Base-by-base conservation (phyloP, 2,888 invertebrate genomes). In the Anoncus sp. region DNA sequence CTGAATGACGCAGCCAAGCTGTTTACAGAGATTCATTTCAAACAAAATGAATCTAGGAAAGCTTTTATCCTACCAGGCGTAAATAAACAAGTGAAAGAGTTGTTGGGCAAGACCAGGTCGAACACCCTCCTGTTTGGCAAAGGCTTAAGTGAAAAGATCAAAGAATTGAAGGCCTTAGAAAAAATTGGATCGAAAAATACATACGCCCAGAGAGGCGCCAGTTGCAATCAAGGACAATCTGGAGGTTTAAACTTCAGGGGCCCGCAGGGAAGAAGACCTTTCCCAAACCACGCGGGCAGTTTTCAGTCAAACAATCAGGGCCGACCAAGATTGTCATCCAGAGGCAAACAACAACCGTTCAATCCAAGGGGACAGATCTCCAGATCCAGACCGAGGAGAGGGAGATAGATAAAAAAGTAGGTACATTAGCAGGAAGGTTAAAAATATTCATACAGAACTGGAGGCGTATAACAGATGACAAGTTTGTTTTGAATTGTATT, bases 391-490 rank as follows among this genome's bases (percentile, higher is more conserved):
- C 4, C 53, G 9, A 16, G 31, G 16, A 27, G 53, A 53, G 16
- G 53, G 31, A 53, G 16, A 53, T 53, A 27, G 6, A 53, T 27
- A 27, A 53, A n/a, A 53, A 27, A 53, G 27, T 53, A 53, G n/a
- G 27, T 53, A 45, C 6, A 10, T 27, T 53, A n/a, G 49, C 49
- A 27, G 27, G 53, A 14, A 27, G 27, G n/a, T 53, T 49, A 22
- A 53, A 18, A 27, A 53, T 27, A 27, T 74, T 57, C 18, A 43
- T 40, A 3, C 20, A 38, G 3, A 43, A 43, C n/a, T 77, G 63
- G 77, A n/a, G 18, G 18, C 45, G n/a, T 14, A 62, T 77, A 35
- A 70, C 70, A 1, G 12, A 45, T 18, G 76, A 79, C 53, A 22
- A 53, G 24, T 27, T 74, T 38, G 27, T 77, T 35, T 40, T 76